Conservation (phyloP, 2,888 invertebrate genomes). For the Polydesmus complanatus region DNA sequence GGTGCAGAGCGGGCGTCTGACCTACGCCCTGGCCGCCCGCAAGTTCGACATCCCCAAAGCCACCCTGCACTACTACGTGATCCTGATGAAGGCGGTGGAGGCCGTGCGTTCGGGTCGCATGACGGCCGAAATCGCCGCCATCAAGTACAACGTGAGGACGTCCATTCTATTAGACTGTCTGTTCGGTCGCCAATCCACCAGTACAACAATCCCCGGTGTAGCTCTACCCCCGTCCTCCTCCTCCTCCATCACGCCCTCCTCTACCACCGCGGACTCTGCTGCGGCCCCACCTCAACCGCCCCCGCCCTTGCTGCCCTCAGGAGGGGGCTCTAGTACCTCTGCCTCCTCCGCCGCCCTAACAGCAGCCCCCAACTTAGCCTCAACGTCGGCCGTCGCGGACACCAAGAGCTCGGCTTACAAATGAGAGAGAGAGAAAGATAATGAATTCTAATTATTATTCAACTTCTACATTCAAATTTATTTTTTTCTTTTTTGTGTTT, state of each 20-base stretch:
- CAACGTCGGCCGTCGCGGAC: neutral
- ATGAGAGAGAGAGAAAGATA: neutral
- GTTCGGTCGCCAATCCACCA: slow-evolving; percentile 12
- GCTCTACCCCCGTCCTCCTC: neutral
- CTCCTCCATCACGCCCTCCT: neutral
- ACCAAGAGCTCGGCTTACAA: neutral
- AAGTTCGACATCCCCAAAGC: slow-evolving; percentile 92
- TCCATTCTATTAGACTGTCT: slow-evolving; percentile 18
- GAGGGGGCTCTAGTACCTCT: neutral
- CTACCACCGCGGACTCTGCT: neutral
- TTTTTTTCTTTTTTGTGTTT: neutral
- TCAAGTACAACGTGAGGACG: slow-evolving; percentile 19
- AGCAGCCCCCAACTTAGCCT: neutral
- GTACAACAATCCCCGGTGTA: neutral
- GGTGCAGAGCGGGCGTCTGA: slow-evolving; percentile 26
- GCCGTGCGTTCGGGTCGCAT: slow-evolving; percentile 18
- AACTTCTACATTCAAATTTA: neutral
- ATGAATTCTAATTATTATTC: no score
- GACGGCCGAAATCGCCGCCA: slow-evolving; percentile 20
- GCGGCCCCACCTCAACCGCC: no score
- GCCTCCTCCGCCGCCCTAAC: neutral
- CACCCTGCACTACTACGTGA: slow-evolving; percentile 36
- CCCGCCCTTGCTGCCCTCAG: no score
- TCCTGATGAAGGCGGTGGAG: slow-evolving; percentile 19
- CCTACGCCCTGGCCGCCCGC: slow-evolving; percentile 60